These are phyloP conservation scores for Habrosyne pyritoides DNA, from an alignment of 2,888 invertebrate genomes.

Conservation along the genomic window DNA sequence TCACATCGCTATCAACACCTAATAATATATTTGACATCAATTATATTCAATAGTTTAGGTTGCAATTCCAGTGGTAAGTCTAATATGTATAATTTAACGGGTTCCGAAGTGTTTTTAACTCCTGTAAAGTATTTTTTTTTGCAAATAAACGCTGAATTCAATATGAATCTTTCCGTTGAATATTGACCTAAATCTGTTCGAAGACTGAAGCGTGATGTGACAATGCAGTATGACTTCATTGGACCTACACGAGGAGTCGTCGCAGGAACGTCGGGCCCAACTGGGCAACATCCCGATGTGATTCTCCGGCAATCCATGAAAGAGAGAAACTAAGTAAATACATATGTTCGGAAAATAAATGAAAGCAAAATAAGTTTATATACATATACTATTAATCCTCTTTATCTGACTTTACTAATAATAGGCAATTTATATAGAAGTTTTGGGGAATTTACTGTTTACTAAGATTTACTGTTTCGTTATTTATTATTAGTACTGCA, in stretches of 20 bases:
- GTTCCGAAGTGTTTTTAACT: conserved; percentile 62
- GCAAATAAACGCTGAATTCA: conserved; percentile 76
- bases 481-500: not conserved
- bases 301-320: conserved; percentile 42
- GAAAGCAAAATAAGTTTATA: conserved; percentile 13
- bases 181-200: conserved; percentile 68
- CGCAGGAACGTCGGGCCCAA: conserved; percentile 51
- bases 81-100: conserved; percentile 76
- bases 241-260: conserved; percentile 58
- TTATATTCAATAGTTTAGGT: conserved; percentile 59
- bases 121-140: conserved; percentile 70
- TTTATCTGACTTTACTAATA: not conserved
- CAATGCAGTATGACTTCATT: conserved; percentile 48
- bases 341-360: conserved; percentile 12
- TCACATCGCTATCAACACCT: conserved; percentile 34
- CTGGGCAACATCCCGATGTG: conserved; percentile 54
- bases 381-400: not conserved
- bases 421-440: not conserved
- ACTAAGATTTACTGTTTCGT: conserved; percentile 1
- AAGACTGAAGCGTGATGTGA: conserved; percentile 58
- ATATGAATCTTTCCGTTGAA: conserved; percentile 69
- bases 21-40: conserved; percentile 40
- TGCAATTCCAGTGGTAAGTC: conserved; percentile 74
- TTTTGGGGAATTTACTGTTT: conserved; percentile 8
- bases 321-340: conserved; percentile 42